Conservation (phyloP, 2,888 invertebrate genomes). For the Chloroclysta siterata region DNA sequence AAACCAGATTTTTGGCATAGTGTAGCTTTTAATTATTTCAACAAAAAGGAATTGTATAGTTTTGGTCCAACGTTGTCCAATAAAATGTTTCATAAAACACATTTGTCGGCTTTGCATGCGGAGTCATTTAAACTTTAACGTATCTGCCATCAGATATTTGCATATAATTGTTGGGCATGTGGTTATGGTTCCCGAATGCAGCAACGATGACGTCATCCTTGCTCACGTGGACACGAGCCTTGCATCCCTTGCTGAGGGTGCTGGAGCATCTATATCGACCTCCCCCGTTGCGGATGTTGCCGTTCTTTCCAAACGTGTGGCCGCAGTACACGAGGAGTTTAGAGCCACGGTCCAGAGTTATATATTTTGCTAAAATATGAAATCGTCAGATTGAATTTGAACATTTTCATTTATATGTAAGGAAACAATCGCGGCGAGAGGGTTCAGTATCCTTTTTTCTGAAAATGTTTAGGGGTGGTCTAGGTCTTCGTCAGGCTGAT, state of each 20-base stretch:
- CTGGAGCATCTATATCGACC: slow-evolving; percentile 40
- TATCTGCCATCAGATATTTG: slow-evolving; percentile 17
- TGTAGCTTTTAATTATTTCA: no score
- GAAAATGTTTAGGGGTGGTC: no score
- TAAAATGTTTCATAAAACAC: no score
- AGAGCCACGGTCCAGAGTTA: slow-evolving; percentile 26
- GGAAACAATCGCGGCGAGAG: no score
- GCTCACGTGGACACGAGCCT: slow-evolving; percentile 40
- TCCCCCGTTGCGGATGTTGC: slow-evolving; percentile 21
- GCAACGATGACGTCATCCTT: slow-evolving; percentile 35
- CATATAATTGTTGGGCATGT: slow-evolving; percentile 14
- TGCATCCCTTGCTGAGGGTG: slow-evolving; percentile 35
- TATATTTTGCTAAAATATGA: slow-evolving; percentile 3
- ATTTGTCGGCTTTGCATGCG: no score
- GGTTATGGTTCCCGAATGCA: slow-evolving; percentile 19
- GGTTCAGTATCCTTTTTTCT: no score
- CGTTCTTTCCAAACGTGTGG: slow-evolving; percentile 35
- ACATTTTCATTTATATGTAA: background rate
- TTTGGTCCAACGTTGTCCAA: no score
- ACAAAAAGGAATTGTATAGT: no score
- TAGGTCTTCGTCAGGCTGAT: no score
- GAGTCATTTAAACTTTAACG: slow-evolving; percentile 16
- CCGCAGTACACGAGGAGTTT: slow-evolving; percentile 29
- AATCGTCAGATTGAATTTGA: background rate
- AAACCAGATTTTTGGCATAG: no score